phyloP scores from a whole-genome alignment of 2,888 invertebrate species.

The Sarcophaga caerulescens region DNA sequence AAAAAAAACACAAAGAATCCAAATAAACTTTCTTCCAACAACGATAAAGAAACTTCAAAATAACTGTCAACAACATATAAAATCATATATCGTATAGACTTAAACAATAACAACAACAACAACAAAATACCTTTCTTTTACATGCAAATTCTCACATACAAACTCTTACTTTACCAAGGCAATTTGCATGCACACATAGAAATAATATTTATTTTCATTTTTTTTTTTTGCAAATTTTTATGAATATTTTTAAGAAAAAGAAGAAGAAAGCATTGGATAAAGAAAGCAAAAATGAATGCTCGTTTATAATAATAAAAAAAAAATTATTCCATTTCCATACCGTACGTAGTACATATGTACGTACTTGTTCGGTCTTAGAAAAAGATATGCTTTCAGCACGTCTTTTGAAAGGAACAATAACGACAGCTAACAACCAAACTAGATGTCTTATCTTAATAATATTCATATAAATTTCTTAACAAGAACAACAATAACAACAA shows the following conservation, averaged over 20 bases:
- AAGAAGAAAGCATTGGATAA: too few relatives aligned
- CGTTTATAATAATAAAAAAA: too few relatives aligned
- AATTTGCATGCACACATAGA: slow-evolving; percentile 62
- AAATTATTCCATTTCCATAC: too few relatives aligned
- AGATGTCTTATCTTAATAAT: slow-evolving; percentile 67
- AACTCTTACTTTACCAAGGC: slow-evolving; percentile 25
- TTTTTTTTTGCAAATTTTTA: slow-evolving; percentile 48
- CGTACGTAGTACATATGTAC: neutral
- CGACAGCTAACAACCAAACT: slow-evolving; percentile 25
- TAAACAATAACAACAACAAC: neutral
- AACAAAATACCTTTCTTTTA: neutral
- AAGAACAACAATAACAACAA: neutral
- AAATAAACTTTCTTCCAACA: slow-evolving; percentile 33
- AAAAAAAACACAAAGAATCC: slow-evolving; percentile 1
- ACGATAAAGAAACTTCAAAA: slow-evolving; percentile 54
- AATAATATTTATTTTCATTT: too few relatives aligned
- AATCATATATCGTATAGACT: neutral
- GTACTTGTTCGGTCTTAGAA: neutral
- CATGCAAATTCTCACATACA: neutral
- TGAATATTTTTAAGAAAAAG: slow-evolving; percentile 32
- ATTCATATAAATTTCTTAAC: slow-evolving; percentile 58
- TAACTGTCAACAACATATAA: slow-evolving; percentile 51
- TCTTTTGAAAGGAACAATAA: slow-evolving; percentile 21
- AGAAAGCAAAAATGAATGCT: too few relatives aligned
- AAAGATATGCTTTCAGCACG: slow-evolving; percentile 67